phyloP scores from a whole-genome alignment of 2,113 vertebrate genomes.

The Phylloscopus whistleri region DNA sequence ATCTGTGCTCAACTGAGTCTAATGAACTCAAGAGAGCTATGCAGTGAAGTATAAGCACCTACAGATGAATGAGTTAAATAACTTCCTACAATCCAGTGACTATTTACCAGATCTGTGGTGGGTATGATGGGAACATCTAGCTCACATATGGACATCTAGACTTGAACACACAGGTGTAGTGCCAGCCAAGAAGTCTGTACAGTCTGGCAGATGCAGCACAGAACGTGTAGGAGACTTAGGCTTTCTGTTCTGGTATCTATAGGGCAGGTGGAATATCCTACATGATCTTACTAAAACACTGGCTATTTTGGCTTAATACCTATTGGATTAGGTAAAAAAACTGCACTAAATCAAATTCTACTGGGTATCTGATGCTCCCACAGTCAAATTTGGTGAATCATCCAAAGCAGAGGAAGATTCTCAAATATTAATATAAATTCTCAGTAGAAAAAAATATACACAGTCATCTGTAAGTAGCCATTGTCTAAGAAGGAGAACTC shows the following conservation, averaged over 20 bases:
- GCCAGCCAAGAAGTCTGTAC: neutral
- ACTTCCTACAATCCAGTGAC: neutral
- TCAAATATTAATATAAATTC: neutral
- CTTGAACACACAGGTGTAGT: neutral
- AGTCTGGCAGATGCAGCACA: neutral
- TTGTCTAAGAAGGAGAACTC: neutral
- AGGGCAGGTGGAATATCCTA: neutral
- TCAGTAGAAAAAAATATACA: neutral
- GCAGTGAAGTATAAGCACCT: neutral
- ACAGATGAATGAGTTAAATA: neutral
- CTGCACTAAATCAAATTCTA: neutral
- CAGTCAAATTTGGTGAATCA: neutral
- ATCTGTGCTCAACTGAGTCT: neutral
- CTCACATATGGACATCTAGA: neutral
- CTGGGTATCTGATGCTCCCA: neutral
- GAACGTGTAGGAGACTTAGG: neutral
- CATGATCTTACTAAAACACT: neutral
- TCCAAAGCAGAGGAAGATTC: neutral
- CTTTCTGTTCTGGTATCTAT: neutral
- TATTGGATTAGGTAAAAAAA: neutral
- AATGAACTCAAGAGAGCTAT: neutral
- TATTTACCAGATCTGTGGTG: neutral
- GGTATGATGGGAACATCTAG: neutral
- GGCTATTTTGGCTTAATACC: neutral
- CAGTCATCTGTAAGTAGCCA: neutral